A percentile compares a stretch with the other conserved stretches of the same genome.
These are phyloP conservation scores for Pilophorus perplexus DNA, from an alignment of 2,888 invertebrate genomes.

Conservation along the genomic window DNA sequence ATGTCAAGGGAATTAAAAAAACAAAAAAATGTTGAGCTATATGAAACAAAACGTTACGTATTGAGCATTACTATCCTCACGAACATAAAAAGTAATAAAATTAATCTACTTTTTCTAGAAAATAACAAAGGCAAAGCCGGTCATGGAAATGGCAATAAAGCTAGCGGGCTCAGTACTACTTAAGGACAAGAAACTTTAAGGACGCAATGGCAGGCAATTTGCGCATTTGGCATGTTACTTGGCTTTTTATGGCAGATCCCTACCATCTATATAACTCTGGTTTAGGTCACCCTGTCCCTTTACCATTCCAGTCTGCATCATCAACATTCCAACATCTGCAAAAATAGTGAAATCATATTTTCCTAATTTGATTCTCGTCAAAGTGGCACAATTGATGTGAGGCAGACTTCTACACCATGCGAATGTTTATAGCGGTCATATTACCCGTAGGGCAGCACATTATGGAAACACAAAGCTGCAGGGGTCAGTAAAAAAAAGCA, in stretches of 20 bases:
- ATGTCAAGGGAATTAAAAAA: conserved; percentile 13
- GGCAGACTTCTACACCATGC: too few relatives aligned
- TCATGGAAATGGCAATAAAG: conserved; percentile 43
- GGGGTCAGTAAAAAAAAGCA: too few relatives aligned
- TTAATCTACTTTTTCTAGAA: conserved; percentile 15
- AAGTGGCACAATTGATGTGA: too few relatives aligned
- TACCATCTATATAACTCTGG: conserved; percentile 55
- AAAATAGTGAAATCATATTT: conserved; percentile 54
- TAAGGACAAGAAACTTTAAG: conserved; percentile 41
- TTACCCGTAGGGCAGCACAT: too few relatives aligned
- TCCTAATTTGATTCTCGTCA: conserved; percentile 6
- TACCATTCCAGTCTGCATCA: conserved; percentile 95
- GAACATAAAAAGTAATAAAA: conserved; percentile 27
- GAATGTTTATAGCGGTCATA: too few relatives aligned
- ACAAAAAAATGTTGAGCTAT: conserved; percentile 16
- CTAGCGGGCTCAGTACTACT: conserved; percentile 45
- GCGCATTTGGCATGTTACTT: conserved; percentile 41
- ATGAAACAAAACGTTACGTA: conserved; percentile 3
- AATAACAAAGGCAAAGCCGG: conserved; percentile 46
- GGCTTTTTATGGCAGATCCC: conserved; percentile 44
- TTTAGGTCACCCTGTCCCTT: conserved; percentile 64
- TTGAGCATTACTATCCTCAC: conserved; percentile 1
- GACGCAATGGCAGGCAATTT: conserved; percentile 44
- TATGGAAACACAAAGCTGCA: too few relatives aligned
- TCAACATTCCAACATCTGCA: conserved; percentile 95